Conservation (phyloP, 1,140 invertebrate species). For the Venturia canescens region DNA sequence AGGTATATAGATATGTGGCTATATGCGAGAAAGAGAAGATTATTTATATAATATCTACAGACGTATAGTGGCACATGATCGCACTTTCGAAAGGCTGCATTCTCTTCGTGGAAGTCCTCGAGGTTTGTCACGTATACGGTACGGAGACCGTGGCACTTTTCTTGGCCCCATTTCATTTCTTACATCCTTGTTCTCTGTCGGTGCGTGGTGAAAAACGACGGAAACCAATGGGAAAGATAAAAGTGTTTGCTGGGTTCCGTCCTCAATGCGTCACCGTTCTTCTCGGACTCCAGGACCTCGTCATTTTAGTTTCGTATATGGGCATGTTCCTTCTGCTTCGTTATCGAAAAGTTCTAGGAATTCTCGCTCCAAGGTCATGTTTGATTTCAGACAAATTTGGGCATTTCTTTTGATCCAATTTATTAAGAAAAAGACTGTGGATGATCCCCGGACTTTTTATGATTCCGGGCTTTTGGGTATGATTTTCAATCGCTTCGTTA, state of each 20-base stretch:
- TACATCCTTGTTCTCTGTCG: conserved; percentile 2
- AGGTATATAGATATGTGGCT: neutral
- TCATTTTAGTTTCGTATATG: neutral
- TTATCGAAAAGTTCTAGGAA: too few relatives aligned
- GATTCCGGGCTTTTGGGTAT: too few relatives aligned
- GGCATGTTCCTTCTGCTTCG: too few relatives aligned
- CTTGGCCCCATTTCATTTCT: conserved; percentile 37
- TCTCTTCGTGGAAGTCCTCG: conserved; percentile 41
- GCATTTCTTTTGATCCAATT: too few relatives aligned
- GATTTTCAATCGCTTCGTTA: neutral
- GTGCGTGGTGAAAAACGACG: neutral
- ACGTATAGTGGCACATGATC: neutral
- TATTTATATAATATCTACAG: neutral
- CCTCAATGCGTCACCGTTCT: neutral
- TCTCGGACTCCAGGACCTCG: neutral
- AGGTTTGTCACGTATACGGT: conserved; percentile 36
- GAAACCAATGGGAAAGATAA: neutral
- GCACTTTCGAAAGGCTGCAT: conserved; percentile 29
- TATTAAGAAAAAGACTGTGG: too few relatives aligned
- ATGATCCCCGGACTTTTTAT: too few relatives aligned
- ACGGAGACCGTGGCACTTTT: conserved; percentile 7
- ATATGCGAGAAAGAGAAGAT: too few relatives aligned
- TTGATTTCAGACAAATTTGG: too few relatives aligned
- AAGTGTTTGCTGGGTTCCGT: neutral
- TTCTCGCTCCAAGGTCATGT: too few relatives aligned